Evolutionary conservation across 2,888 invertebrate genomes (phyloP).

Genomic region (Dicyrtomina minuta): DNA sequence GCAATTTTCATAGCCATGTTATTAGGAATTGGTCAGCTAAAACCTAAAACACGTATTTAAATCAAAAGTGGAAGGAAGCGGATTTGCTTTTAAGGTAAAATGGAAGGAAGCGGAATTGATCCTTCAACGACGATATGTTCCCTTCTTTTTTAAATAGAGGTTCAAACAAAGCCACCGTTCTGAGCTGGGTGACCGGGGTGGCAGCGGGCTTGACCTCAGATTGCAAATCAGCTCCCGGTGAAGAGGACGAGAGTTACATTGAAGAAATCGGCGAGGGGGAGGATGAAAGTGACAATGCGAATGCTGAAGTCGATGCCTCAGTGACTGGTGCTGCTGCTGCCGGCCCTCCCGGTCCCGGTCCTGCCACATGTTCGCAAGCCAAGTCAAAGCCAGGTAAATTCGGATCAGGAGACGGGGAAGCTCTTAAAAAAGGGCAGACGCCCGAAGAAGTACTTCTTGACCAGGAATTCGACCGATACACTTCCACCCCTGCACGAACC

Average conservation of each 20-base stretch:
- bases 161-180: constrained; percentile 37
- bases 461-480: constrained; percentile 11
- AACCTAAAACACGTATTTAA: too few species aligned
- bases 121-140: too few species aligned
- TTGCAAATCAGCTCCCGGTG: constrained; percentile 4
- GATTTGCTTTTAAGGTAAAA: too few species aligned
- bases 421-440: constrained; percentile 4
- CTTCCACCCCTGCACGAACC: too few species aligned
- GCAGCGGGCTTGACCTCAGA: constrained; percentile 25
- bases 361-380: too few species aligned
- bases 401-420: not conserved
- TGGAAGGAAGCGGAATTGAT: too few species aligned
- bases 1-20: too few species aligned
- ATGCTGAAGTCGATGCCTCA: not conserved
- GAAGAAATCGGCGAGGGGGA: constrained; percentile 16
- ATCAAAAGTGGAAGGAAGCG: too few species aligned
- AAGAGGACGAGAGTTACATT: constrained; percentile 8
- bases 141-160: constrained; percentile 26
- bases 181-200: constrained; percentile 39
- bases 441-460: too few species aligned
- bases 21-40: too few species aligned
- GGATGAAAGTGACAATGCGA: not conserved
- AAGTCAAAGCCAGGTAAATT: not conserved
- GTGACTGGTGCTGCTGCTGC: not conserved
- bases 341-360: not conserved